These are phyloP conservation scores for Trinectes maculatus DNA, from an alignment of 2,113 vertebrate genomes.

Conservation along the genomic window DNA sequence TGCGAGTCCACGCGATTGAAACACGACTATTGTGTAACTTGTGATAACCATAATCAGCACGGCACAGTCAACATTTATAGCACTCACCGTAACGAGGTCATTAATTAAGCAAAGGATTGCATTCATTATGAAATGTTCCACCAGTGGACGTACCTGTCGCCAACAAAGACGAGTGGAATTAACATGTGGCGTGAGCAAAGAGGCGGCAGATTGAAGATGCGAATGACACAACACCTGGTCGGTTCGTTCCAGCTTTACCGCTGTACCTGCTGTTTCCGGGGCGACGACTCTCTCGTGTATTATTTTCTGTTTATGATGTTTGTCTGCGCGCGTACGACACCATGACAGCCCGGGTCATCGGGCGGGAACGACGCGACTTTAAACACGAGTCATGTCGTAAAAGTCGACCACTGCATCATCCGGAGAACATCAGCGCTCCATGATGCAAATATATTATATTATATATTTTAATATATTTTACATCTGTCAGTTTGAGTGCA, in stretches of 20 bases:
- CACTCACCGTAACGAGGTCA: constrained; percentile 47
- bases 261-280: no score
- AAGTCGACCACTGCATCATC: no score
- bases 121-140: constrained; percentile 37
- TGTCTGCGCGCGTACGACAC: constrained; percentile 7
- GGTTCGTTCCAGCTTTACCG: no score
- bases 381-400: constrained; percentile 55
- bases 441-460: no score
- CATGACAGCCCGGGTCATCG: constrained; percentile 26
- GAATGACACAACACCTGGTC: neutral
- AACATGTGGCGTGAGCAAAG: neutral
- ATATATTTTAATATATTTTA: no score
- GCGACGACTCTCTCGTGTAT: constrained; percentile 23
- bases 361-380: no score
- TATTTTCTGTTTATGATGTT: constrained; percentile 28
- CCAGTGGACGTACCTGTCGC: constrained; percentile 1
- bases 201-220: no score
- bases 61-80: constrained; percentile 10
- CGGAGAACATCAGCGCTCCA: no score
- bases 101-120: constrained; percentile 52
- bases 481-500: no score
- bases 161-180: neutral
- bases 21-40: no score
- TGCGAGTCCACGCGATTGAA: neutral
- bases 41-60: constrained; percentile 31